Evolutionary conservation across 92 coral and sea anemone genomes (phyloP), one percentile per base, ranked within the genome.

Genomic region (Epizoanthus ramosus): DNA sequence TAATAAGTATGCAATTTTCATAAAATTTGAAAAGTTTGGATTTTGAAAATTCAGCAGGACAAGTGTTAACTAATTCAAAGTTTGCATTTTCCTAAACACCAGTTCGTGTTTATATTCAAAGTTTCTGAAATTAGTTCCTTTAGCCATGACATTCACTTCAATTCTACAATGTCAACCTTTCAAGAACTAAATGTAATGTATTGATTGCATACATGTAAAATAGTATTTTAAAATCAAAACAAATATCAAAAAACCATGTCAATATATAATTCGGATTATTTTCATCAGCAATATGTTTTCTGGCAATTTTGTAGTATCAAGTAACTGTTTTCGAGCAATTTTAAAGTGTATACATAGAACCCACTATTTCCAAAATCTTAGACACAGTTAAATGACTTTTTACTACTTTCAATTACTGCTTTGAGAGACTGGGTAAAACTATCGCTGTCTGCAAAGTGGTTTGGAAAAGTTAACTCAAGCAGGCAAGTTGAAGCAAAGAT

Each of bases 401-500:
- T 57, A 0, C 47, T 63, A 43, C 71, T 88, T 80, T 91, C 75
- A 45, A 91, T 56, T 41, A 87, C 90, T 23, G 91, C 83, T 9
- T 75, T 74, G 59, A 92, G 35, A 14, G 85, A 80, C 59, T 79
- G 10, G 28, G 35, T 24, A 61, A 92, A 92, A 54, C 69, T 75
- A 16, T 68, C 91, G 39, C 84, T 63, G 59, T 83, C 86, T 68
- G 85, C 71, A 52, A 92, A 89, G 28, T 69, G 35, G 19, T 76
- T 74, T 61, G 95, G 93, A 24, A 92, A 68, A 14, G 95, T 89
- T 13, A 92, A 21, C 28, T 66, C 19, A 63, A 61, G 89, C 17
- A 87, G 61, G 67, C 93, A 89, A 10, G 93, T 84, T 52, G 93
- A 92, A 12, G 95, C 91, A 89, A 89, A 89, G 23, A 92, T 87